These are phyloP conservation scores for Rhyacophila brunnea DNA, from an alignment of 1,140 invertebrate species.

Conservation along the genomic window DNA sequence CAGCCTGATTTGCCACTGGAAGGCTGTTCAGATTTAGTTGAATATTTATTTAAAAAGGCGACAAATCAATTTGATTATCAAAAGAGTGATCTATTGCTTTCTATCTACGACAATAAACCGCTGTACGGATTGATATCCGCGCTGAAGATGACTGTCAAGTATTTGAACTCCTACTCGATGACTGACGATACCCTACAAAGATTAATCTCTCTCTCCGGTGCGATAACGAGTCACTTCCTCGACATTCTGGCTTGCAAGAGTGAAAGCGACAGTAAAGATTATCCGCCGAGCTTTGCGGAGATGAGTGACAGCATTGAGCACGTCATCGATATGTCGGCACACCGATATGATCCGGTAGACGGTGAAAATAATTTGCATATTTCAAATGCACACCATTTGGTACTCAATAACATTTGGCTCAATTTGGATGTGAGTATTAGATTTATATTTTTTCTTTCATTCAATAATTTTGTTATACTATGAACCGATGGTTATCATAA, in stretches of 20 bases:
- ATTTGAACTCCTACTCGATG: constrained; percentile 36
- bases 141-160: constrained; percentile 23
- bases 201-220: constrained; percentile 7
- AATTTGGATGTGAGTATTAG: constrained; percentile 66
- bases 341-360: constrained; percentile 25
- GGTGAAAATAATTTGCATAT: constrained; percentile 45
- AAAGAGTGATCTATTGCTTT: constrained; percentile 20
- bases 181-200: constrained; percentile 40
- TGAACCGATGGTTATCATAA: too few species aligned
- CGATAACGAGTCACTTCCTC: constrained; percentile 15
- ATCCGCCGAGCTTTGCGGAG: constrained; percentile 55
- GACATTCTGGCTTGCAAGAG: constrained; percentile 11
- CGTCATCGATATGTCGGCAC: constrained; percentile 46
- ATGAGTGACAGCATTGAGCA: constrained; percentile 56
- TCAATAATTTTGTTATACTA: too few species aligned
- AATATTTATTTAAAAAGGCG: constrained; percentile 24
- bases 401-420: constrained; percentile 75
- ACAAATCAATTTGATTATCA: constrained; percentile 22
- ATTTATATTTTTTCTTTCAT: too few species aligned
- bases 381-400: constrained; percentile 64
- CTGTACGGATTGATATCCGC: constrained; percentile 40
- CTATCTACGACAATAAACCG: constrained; percentile 27
- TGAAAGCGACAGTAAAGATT: neutral
- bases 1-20: neutral
- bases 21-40: neutral